Base-by-base conservation (phyloP, 2,113 vertebrate species). In the Isichthys henryi region DNA sequence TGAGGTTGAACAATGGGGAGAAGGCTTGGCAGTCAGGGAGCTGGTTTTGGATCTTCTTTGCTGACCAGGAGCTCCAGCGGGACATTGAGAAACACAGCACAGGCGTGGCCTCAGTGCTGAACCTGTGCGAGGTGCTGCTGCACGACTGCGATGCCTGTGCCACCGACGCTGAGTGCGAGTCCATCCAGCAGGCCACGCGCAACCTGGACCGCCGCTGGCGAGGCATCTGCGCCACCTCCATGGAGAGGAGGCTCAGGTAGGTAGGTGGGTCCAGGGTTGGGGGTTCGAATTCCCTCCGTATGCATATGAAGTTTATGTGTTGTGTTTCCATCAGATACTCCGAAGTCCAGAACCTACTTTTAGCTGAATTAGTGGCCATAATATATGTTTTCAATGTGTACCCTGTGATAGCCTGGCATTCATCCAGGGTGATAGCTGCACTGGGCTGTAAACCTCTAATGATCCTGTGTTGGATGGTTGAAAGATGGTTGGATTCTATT, bases 11-110 rank as follows among this genome's bases (percentile, higher is more conserved):
- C 31, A 39, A 39, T 9, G 9, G 70, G 80, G 6, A 4, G 45
- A 48, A 83, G 80, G 39, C 5, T 8, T 83, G 80, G 2, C 43
- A 83, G 80, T 48, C 1, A 48, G 8, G 6, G 19, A 27, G 43
- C 31, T 84, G 43, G 5, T 84, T 48, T 48, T 13, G 53, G 31
- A 10, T 31, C 21, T 13, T 11, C n/a, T 35, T 0, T 88, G 53
- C 43, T 5, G 0, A 0, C 1, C 92, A 99, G 98, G 98, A 98
- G 88, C 97, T 99, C 15, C 98, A 99, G 95, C 96, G 96, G 70
- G 98, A 99, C 93, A 98, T 99, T 31, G 98, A 99, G 95, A 99
- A 99, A 89, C 98, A 99, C 94, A 99, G 98, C 90, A 98, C 97
- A 0, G 98, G 97, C 0, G 98, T 99, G 87, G 98, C 98, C 2